A percentile compares a stretch with the other conserved stretches of the same genome.
These are phyloP conservation scores for Aricia artaxerxes DNA, from an alignment of 2,888 invertebrate species.

Conservation along the genomic window DNA sequence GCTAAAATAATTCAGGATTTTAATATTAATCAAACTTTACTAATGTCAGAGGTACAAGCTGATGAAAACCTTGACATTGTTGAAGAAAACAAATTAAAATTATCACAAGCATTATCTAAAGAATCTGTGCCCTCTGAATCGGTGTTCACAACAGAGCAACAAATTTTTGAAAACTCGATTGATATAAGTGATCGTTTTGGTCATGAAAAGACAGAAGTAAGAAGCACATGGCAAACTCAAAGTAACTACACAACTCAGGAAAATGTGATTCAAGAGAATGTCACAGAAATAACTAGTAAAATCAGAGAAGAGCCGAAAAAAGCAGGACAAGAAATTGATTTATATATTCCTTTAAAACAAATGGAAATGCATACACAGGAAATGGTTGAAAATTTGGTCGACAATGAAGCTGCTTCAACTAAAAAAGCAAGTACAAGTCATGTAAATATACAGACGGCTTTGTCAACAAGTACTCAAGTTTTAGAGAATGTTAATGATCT, in stretches of 20 bases:
- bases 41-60: slow-evolving; percentile 46
- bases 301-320: slow-evolving; percentile 42
- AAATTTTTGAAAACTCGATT: slow-evolving; percentile 54
- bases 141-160: slow-evolving; percentile 51
- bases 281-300: slow-evolving; percentile 45
- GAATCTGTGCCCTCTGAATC: slow-evolving; percentile 50
- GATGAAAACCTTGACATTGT: slow-evolving; percentile 46
- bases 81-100: slow-evolving; percentile 44
- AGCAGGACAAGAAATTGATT: slow-evolving; percentile 50
- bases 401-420: slow-evolving; percentile 42
- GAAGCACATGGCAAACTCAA: slow-evolving; percentile 52
- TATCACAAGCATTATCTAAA: slow-evolving; percentile 52
- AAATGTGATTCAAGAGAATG: slow-evolving; percentile 50
- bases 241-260: slow-evolving; percentile 59
- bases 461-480: slow-evolving; percentile 49
- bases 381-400: slow-evolving; percentile 47
- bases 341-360: slow-evolving; percentile 56
- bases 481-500: slow-evolving; percentile 54
- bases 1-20: slow-evolving; percentile 36
- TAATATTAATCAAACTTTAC: slow-evolving; percentile 44
- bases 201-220: slow-evolving; percentile 46
- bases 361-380: slow-evolving; percentile 53
- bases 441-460: slow-evolving; percentile 53
- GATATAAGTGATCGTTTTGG: slow-evolving; percentile 44
- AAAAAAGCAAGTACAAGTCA: slow-evolving; percentile 55